Percentiles rank a stretch among this genome's conserved stretches.
phyloP scores from a whole-genome alignment of 1,140 invertebrate genomes.

The Drosophila tani region DNA sequence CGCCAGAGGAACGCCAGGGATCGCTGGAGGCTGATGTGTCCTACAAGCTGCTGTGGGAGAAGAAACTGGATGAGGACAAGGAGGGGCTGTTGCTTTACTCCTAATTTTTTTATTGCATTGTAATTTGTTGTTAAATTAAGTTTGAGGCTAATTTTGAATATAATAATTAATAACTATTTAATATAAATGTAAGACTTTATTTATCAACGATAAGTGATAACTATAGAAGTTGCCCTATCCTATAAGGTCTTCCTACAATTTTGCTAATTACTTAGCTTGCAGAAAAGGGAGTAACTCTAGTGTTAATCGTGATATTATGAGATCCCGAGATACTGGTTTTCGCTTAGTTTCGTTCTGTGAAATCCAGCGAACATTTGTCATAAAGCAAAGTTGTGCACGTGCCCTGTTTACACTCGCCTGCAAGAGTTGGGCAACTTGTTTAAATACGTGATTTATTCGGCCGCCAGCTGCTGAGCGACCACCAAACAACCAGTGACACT shows the following conservation, averaged over 20 bases:
- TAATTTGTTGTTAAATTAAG: too few relatives aligned
- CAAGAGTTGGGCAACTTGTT: slow-evolving; percentile 76
- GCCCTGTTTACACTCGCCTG: slow-evolving; percentile 68
- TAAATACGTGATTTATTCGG: slow-evolving; percentile 83
- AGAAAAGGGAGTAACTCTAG: background rate
- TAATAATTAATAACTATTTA: too few relatives aligned
- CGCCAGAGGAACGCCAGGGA: slow-evolving; percentile 20
- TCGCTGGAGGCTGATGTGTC: slow-evolving; percentile 35
- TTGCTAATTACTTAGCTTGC: background rate
- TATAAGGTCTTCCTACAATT: background rate
- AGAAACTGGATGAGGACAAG: slow-evolving; percentile 52
- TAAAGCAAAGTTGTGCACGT: slow-evolving; percentile 79
- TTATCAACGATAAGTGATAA: background rate
- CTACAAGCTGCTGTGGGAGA: slow-evolving; percentile 64
- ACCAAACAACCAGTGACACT: slow-evolving; percentile 47
- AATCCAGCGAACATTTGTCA: slow-evolving; percentile 71
- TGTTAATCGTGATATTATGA: slow-evolving; percentile 11
- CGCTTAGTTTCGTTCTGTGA: slow-evolving; percentile 20
- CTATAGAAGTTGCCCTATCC: too few relatives aligned
- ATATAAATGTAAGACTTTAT: background rate
- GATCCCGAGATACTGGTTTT: background rate
- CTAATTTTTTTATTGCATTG: slow-evolving; percentile 1
- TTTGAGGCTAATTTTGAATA: too few relatives aligned
- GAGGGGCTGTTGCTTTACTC: slow-evolving; percentile 53
- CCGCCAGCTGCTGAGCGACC: slow-evolving; percentile 63